Percentiles rank a stretch among this genome's conserved stretches.
phyloP scores from a whole-genome alignment of 2,888 invertebrate species.

The Ochropleura plecta region DNA sequence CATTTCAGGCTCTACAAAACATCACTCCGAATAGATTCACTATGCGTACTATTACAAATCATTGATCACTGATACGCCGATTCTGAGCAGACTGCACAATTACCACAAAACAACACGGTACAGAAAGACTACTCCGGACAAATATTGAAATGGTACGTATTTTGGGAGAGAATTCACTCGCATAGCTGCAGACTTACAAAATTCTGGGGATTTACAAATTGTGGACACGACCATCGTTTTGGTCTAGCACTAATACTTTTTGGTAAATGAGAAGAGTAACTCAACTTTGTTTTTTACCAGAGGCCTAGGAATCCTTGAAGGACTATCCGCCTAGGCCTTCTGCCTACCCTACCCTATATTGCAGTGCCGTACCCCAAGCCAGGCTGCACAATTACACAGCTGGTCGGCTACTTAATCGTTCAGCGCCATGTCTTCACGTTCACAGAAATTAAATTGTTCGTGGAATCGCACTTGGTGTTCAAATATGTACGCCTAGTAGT shows the following conservation, averaged over 20 bases:
- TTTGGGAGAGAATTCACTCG: neutral
- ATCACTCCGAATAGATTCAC: constrained; percentile 20
- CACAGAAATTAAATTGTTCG: constrained; percentile 44
- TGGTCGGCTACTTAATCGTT: constrained; percentile 59
- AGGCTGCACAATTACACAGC: constrained; percentile 63
- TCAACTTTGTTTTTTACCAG: neutral
- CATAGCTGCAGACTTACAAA: no score
- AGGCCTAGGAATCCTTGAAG: neutral
- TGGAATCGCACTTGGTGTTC: constrained; percentile 68
- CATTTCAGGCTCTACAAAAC: constrained; percentile 2
- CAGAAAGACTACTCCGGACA: constrained; percentile 15
- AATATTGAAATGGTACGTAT: neutral
- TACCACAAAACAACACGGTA: neutral
- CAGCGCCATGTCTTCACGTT: constrained; percentile 50
- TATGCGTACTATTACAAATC: constrained; percentile 57
- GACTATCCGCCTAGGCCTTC: neutral
- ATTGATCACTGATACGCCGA: constrained; percentile 51
- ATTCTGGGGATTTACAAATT: neutral
- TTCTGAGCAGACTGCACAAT: constrained; percentile 50
- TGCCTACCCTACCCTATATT: neutral
- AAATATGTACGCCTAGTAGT: constrained; percentile 1
- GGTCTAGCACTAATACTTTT: neutral
- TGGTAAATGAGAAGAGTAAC: neutral
- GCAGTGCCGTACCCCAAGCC: constrained; percentile 9
- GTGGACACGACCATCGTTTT: neutral